Evolutionary conservation across 1,140 invertebrate genomes (phyloP).

Genomic region (Melipona quadrifasciata): DNA sequence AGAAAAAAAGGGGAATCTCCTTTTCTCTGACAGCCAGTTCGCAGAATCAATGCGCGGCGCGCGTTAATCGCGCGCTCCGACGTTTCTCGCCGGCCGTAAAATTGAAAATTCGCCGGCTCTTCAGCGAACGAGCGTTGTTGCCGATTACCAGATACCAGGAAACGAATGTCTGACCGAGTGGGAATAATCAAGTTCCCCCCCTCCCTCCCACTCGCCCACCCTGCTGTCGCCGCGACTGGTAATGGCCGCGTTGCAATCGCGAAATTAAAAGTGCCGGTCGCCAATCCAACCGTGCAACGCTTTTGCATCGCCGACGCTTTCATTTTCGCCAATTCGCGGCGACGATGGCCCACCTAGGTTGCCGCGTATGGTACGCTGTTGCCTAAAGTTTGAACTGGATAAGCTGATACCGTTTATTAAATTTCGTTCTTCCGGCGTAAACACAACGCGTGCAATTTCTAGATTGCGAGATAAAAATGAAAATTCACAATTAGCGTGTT

Average conservation of each 20-base stretch:
- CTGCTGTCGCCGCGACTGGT: constrained; percentile 47
- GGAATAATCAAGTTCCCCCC: constrained; percentile 60
- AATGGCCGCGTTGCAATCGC: constrained; percentile 50
- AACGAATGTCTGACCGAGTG: constrained; percentile 58
- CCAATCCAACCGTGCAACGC: neutral
- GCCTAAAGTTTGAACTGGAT: no score
- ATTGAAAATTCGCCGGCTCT: constrained; percentile 60
- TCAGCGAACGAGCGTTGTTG: constrained; percentile 46
- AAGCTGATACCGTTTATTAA: no score
- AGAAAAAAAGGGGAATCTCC: no score
- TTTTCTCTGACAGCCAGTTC: neutral
- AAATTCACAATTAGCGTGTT: no score
- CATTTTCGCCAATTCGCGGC: neutral
- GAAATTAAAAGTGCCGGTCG: constrained; percentile 59
- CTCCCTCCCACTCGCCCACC: neutral
- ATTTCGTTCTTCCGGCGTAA: no score
- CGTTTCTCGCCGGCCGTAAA: constrained; percentile 47
- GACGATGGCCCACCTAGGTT: no score
- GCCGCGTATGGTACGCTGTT: no score
- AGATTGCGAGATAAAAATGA: no score
- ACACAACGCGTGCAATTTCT: no score
- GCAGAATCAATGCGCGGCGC: constrained; percentile 13
- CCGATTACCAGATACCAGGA: constrained; percentile 57
- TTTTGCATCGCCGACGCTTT: neutral
- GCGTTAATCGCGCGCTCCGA: constrained; percentile 43